Base-by-base conservation (phyloP, 2,888 invertebrate genomes). In the Lycaena phlaeas region DNA sequence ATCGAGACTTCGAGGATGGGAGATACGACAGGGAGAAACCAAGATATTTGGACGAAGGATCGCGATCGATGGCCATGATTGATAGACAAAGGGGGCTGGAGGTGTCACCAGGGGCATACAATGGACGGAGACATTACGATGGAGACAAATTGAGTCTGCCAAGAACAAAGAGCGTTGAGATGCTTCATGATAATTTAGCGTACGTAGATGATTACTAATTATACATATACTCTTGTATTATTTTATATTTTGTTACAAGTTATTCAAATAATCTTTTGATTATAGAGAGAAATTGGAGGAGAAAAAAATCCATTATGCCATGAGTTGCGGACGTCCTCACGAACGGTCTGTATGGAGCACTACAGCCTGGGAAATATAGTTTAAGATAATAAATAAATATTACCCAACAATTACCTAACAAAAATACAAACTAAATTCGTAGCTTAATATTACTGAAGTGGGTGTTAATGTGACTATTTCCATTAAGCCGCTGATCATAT, bases 321-420 rank as follows among this genome's bases (percentile, higher is more conserved):
- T 75, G 64, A 78, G 68, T 45, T 84, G 82, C 43, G 78, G 77
- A 4, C 64, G 76, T 48, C 67, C 61, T 29, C 72, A 76, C 51
- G 82, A 84, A 59, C 75, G 73, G 78, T 78, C n/a, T 31, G 26
- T 29, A 22, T 2, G 2, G 9, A 22, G 22, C 2, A 2, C 9
- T 22, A 22, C 18, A 3, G 18, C 18, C 3, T 18, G 18, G 5
- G 18, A 5, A 18, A 18, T 4, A n/a, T n/a, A n/a, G n/a, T n/a
- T n/a, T n/a, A n/a, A n/a, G n/a, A n/a, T n/a, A n/a, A n/a, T n/a
- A n/a, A n/a, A n/a, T n/a, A n/a, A n/a, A n/a, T n/a, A n/a, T n/a
- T n/a, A n/a, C n/a, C n/a, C n/a, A n/a, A n/a, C n/a, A n/a, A n/a
- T n/a, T n/a, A n/a, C n/a, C n/a, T n/a, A n/a, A n/a, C n/a, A n/a